phyloP scores from a whole-genome alignment of 2,888 invertebrate genomes.

The Celastrina argiolus region DNA sequence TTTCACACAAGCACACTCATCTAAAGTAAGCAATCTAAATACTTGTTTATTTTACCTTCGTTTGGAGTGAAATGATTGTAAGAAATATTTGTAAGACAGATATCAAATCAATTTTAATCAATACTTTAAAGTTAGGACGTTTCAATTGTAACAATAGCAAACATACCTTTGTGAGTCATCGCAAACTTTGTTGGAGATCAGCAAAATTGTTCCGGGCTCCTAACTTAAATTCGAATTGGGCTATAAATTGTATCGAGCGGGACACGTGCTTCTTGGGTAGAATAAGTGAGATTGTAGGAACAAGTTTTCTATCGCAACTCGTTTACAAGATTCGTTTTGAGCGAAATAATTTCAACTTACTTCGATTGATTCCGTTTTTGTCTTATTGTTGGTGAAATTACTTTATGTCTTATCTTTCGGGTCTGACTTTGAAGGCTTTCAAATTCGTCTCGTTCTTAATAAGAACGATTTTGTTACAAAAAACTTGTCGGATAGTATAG shows the following conservation, averaged over 20 bases:
- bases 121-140: constrained; percentile 7
- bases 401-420: background rate
- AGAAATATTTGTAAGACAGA: background rate
- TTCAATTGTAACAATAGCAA: constrained; percentile 27
- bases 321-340: constrained; percentile 18
- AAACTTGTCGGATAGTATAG: no score
- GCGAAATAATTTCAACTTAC: constrained; percentile 19
- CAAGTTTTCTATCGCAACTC: constrained; percentile 21
- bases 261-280: constrained; percentile 30
- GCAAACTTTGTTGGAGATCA: constrained; percentile 42
- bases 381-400: background rate
- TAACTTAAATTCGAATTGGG: constrained; percentile 45
- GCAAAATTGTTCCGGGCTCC: constrained; percentile 42
- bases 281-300: constrained; percentile 23
- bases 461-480: background rate
- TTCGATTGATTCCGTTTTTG: constrained; percentile 15
- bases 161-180: constrained; percentile 32
- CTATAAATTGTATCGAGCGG: constrained; percentile 46
- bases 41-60: no score
- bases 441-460: background rate
- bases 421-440: background rate
- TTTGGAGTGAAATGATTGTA: background rate
- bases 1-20: no score
- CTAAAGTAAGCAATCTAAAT: no score
- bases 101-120: background rate